Percentiles rank a stretch among this genome's conserved stretches.
These are phyloP conservation scores for Macroramphosus scolopax DNA, from an alignment of 2,797 vertebrate species.

Conservation along the genomic window DNA sequence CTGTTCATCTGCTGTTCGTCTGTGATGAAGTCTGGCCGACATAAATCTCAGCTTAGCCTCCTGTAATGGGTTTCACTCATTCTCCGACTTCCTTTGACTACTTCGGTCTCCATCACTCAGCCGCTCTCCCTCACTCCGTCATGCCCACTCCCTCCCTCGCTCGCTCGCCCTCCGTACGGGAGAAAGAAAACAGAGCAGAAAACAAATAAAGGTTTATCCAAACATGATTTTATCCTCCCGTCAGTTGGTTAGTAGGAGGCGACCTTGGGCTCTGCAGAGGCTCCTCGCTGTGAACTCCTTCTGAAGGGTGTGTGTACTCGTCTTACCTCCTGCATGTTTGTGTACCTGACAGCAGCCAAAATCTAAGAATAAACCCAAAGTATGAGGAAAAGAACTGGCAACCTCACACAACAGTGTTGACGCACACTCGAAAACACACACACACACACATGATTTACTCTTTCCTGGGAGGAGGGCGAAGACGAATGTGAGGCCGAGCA, in stretches of 20 bases:
- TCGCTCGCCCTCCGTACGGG: not conserved
- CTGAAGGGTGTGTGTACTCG: slow-evolving; percentile 2
- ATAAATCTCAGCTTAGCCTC: slow-evolving; percentile 53
- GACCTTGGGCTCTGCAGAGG: too few relatives aligned
- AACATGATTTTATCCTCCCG: too few relatives aligned
- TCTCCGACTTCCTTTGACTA: slow-evolving; percentile 8
- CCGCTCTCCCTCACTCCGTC: slow-evolving; percentile 25
- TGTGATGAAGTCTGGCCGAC: slow-evolving; percentile 43
- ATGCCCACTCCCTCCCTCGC: slow-evolving; percentile 4
- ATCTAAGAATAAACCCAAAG: slow-evolving; percentile 60
- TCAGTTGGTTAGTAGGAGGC: too few relatives aligned
- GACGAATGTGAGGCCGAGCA: too few relatives aligned
- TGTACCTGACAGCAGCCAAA: slow-evolving; percentile 43
- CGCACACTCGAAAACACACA: too few relatives aligned
- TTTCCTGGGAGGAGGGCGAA: too few relatives aligned
- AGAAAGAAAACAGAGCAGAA: not conserved
- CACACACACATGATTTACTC: too few relatives aligned
- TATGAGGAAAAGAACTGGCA: slow-evolving; percentile 48
- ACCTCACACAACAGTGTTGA: slow-evolving; percentile 5
- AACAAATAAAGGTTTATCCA: too few relatives aligned
- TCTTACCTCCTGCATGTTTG: slow-evolving; percentile 23
- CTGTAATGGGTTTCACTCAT: slow-evolving; percentile 45
- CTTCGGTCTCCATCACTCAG: slow-evolving; percentile 12
- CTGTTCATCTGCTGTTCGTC: slow-evolving; percentile 47
- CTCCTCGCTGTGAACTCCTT: too few relatives aligned